Evolutionary conservation across 2,888 invertebrate species (phyloP).

Genomic region (Stictocephala bisonia): DNA sequence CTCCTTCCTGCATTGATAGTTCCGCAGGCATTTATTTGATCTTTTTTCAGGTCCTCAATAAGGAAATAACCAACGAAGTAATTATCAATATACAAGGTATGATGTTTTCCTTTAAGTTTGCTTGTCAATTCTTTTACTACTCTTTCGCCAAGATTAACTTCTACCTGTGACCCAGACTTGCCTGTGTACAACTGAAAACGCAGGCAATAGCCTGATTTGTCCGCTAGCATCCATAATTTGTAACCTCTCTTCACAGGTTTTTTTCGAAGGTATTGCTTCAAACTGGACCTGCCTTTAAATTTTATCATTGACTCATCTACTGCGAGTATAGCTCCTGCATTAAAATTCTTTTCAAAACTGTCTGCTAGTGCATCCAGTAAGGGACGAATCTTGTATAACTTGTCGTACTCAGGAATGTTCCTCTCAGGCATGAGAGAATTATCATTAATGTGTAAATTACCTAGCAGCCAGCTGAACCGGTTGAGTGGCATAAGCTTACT

Average conservation of each 20-base stretch:
- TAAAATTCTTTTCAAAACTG: constrained; percentile 8
- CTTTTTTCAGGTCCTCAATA: constrained; percentile 14
- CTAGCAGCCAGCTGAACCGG: constrained; percentile 22
- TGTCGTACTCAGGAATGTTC: neutral
- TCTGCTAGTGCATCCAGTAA: too few relatives aligned
- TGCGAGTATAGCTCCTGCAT: neutral
- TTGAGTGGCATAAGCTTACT: constrained; percentile 2
- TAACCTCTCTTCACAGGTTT: constrained; percentile 59
- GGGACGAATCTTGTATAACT: constrained; percentile 14
- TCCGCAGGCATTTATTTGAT: constrained; percentile 12
- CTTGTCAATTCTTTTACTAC: constrained; percentile 57
- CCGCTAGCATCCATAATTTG: constrained; percentile 57
- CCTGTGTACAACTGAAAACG: constrained; percentile 60
- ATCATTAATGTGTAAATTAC: constrained; percentile 12
- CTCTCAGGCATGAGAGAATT: constrained; percentile 24
- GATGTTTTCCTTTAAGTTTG: constrained; percentile 53
- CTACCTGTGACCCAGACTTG: constrained; percentile 53
- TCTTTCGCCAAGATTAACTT: constrained; percentile 55
- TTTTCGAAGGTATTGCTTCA: constrained; percentile 58
- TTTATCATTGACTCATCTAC: constrained; percentile 56
- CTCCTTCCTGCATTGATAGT: constrained; percentile 22
- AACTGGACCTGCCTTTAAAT: constrained; percentile 51
- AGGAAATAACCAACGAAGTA: constrained; percentile 53
- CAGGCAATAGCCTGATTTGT: constrained; percentile 53
- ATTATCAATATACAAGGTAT: constrained; percentile 60